Evolutionary conservation across 64 coral and sea anemone genomes (phyloP).

Genomic region (Pachyseris speciosa): DNA sequence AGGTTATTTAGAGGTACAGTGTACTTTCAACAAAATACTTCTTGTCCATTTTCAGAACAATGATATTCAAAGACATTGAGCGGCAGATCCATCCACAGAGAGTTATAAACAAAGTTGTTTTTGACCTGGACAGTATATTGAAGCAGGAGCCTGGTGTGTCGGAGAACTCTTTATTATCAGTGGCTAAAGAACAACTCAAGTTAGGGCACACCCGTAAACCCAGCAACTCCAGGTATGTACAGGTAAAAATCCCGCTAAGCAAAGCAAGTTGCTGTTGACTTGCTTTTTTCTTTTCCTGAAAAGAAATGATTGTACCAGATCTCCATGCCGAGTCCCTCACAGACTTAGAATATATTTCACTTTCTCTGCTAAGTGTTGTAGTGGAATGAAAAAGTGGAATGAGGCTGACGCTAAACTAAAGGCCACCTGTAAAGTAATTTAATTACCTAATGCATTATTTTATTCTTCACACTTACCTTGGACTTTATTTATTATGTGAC

Average conservation of each 20-base stretch:
- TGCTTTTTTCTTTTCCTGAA: background rate
- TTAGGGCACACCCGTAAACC: constrained; percentile 6
- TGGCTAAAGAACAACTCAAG: constrained; percentile 28
- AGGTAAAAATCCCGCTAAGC: background rate
- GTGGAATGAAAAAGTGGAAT: too few species aligned
- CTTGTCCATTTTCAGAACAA: constrained; percentile 66
- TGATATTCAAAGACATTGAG: constrained; percentile 91
- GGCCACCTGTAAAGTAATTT: too few species aligned
- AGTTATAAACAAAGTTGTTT: constrained; percentile 81
- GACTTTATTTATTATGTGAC: too few species aligned
- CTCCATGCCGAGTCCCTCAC: too few species aligned
- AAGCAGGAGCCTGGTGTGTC: constrained; percentile 15
- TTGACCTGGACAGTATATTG: constrained; percentile 72
- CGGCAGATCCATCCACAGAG: constrained; percentile 83
- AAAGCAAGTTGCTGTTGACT: background rate
- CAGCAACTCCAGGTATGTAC: constrained; percentile 44
- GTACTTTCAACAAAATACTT: background rate
- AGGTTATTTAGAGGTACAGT: background rate
- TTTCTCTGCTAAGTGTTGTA: too few species aligned
- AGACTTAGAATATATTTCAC: too few species aligned
- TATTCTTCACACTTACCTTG: too few species aligned
- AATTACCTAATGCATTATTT: too few species aligned
- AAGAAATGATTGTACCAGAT: background rate
- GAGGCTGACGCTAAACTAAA: too few species aligned
- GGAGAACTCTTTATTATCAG: background rate